Evolutionary conservation across 2,113 vertebrate genomes (phyloP).

Genomic region (Parus major): DNA sequence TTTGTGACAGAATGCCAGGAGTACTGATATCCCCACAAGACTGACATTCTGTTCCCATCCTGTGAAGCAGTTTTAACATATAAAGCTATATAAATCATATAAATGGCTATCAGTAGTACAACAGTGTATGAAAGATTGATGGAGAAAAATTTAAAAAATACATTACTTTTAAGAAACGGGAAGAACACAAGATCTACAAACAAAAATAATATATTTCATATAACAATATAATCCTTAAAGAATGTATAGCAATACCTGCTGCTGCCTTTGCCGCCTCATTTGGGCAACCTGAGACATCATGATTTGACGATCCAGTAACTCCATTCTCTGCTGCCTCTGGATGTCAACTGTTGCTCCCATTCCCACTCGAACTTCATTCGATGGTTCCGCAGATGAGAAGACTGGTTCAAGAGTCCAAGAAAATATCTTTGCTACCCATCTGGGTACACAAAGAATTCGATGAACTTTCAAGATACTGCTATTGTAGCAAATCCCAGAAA

Average conservation of each 20-base stretch:
- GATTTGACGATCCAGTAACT: slow-evolving; percentile 91
- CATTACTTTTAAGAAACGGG: neutral
- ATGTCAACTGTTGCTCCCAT: slow-evolving; percentile 97
- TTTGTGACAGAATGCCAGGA: neutral
- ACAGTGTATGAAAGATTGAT: neutral
- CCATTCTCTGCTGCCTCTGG: slow-evolving; percentile 94
- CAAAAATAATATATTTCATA: neutral
- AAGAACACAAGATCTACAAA: neutral
- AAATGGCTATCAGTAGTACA: neutral
- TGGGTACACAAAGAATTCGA: slow-evolving; percentile 81
- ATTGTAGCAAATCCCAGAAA: slow-evolving; percentile 87
- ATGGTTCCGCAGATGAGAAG: slow-evolving; percentile 85
- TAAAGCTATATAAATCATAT: neutral
- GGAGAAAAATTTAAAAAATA: neutral
- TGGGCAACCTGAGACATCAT: slow-evolving; percentile 90
- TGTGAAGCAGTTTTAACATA: neutral
- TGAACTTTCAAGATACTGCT: slow-evolving; percentile 80
- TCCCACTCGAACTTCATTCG: slow-evolving; percentile 82
- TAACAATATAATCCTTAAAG: neutral
- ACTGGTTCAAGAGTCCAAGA: slow-evolving; percentile 86
- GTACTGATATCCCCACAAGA: neutral
- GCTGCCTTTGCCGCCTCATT: slow-evolving; percentile 78
- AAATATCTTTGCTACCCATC: slow-evolving; percentile 81
- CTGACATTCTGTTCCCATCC: neutral
- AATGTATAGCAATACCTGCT: slow-evolving; percentile 69